Conservation (phyloP, 1,140 invertebrate species). For the Anagrus nilaparvatae region DNA sequence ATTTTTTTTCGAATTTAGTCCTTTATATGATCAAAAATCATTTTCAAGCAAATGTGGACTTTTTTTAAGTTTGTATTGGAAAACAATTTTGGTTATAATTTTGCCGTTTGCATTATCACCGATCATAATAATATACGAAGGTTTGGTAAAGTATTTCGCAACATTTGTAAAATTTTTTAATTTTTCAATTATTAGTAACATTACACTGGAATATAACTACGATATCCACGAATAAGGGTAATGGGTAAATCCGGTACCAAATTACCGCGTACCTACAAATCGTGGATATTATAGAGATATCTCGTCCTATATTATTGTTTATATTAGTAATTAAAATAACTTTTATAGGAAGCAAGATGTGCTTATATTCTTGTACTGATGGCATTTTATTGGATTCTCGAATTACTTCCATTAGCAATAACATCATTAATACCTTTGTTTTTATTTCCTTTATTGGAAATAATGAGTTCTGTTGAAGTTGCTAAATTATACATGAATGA, state of each 20-base stretch:
- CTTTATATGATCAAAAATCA: background rate
- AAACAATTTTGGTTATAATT: conserved; percentile 44
- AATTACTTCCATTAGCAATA: conserved; percentile 68
- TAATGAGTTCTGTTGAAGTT: conserved; percentile 51
- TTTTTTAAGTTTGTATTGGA: conserved; percentile 42
- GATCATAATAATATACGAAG: conserved; percentile 40
- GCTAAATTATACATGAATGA: conserved; percentile 71
- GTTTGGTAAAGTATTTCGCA: conserved; percentile 37
- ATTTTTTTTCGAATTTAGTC: too few species aligned
- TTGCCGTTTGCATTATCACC: conserved; percentile 47
- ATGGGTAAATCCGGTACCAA: too few species aligned
- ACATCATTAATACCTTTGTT: conserved; percentile 76
- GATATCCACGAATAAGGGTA: too few species aligned
- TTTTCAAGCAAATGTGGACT: background rate
- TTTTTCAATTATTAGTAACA: too few species aligned
- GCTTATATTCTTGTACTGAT: conserved; percentile 71
- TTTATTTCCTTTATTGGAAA: conserved; percentile 66
- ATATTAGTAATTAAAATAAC: too few species aligned
- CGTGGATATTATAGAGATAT: too few species aligned
- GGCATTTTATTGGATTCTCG: conserved; percentile 77
- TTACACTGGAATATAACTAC: too few species aligned
- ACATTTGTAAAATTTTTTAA: too few species aligned
- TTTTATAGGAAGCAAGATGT: conserved; percentile 58
- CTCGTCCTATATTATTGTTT: too few species aligned
- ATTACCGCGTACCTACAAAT: too few species aligned